Conservation (phyloP, 2,888 invertebrate genomes). For the Himalopsyche kuldschensis region DNA sequence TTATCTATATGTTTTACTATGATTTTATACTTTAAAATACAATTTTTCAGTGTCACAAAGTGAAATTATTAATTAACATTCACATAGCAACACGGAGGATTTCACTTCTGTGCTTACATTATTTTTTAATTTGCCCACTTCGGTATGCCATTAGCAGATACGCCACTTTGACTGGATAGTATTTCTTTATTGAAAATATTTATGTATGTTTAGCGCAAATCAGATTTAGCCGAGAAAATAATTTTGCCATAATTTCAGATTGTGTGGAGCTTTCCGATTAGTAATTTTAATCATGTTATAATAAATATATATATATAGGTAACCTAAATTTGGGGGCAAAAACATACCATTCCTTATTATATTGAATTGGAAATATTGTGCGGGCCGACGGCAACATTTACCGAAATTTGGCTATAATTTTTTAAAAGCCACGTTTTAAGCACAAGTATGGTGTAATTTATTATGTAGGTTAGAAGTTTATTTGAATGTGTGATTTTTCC, state of each 20-base stretch:
- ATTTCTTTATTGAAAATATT: too few species aligned
- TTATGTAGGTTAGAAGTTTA: background rate
- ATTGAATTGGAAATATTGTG: background rate
- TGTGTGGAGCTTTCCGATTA: background rate
- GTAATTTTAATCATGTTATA: background rate
- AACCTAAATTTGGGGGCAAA: slow-evolving; percentile 32
- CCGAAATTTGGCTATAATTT: background rate
- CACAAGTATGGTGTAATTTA: background rate
- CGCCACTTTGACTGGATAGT: too few species aligned
- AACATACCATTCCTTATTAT: background rate
- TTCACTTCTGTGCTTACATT: too few species aligned
- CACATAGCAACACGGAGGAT: too few species aligned
- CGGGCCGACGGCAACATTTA: background rate
- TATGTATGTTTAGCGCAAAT: too few species aligned
- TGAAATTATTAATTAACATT: too few species aligned
- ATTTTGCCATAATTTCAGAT: background rate
- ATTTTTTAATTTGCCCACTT: too few species aligned
- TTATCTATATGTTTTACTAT: too few species aligned
- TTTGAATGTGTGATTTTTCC: background rate
- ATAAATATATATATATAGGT: background rate
- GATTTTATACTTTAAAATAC: too few species aligned
- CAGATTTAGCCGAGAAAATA: background rate
- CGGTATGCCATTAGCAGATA: too few species aligned
- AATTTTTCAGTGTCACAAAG: too few species aligned
- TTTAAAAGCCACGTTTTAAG: background rate